A percentile compares a stretch with the other conserved stretches of the same genome.
These are phyloP conservation scores for Chondrosia reniformis DNA, from an alignment of 37 sponge, comb jelly and placozoan genomes.

Conservation along the genomic window DNA sequence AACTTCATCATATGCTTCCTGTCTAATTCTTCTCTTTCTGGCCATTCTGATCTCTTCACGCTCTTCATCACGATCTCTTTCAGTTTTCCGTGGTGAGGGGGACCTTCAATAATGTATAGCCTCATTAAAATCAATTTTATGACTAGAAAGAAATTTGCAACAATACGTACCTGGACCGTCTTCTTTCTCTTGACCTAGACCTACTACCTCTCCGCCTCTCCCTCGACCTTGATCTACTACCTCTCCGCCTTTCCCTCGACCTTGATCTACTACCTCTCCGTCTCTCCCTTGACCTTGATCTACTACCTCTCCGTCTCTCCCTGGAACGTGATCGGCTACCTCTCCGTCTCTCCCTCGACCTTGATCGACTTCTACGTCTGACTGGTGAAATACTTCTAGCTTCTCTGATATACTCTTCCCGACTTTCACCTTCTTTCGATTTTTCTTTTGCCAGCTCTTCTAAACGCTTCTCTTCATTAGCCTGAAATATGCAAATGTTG, in stretches of 20 bases:
- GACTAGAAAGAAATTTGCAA: too few species aligned
- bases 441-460: neutral
- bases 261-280: slow-evolving; percentile 13
- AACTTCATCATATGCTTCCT: slow-evolving; percentile 65
- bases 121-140: too few species aligned
- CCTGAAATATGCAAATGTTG: too few species aligned
- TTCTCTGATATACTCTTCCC: too few species aligned
- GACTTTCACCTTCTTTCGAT: neutral
- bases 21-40: slow-evolving; percentile 55
- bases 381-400: neutral
- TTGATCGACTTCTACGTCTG: slow-evolving; percentile 10
- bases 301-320: neutral
- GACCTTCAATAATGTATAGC: too few species aligned
- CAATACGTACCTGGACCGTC: slow-evolving; percentile 9
- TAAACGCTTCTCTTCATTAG: neutral
- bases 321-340: neutral
- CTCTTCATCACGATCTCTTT: slow-evolving; percentile 49
- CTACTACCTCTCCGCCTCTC: neutral
- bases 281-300: neutral
- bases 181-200: neutral
- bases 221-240: slow-evolving; percentile 1
- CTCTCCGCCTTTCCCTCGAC: slow-evolving; percentile 25
- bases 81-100: neutral
- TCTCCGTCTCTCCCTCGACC: slow-evolving; percentile 26
- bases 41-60: slow-evolving; percentile 56